Evolutionary conservation across 2,888 invertebrate genomes (phyloP), one percentile per base, ranked within the genome.

Genomic region (Cistogaster globosa): DNA sequence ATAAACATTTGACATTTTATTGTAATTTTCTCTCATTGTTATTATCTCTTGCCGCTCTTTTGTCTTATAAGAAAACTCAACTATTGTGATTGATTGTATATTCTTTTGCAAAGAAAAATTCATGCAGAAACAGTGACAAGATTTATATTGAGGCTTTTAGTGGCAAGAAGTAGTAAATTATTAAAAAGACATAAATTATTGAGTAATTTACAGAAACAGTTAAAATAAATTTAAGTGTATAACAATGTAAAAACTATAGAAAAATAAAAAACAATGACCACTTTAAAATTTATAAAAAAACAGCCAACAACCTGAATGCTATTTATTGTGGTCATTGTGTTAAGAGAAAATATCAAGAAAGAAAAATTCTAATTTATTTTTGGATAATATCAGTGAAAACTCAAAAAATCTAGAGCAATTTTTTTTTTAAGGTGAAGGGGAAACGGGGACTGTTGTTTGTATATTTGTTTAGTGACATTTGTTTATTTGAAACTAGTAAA

Each of bases 361-460:
- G 22, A 36, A 63, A 32, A 81, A 68, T 53, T 68, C 74, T 48
- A 83, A 72, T 86, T 86, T 86, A 86, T 86, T 86, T 86, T 86
- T 86, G 86, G 86, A 86, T 71, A 86, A 76, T 75, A 78, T 67
- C 32, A 63, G 67, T 76, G 67, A 79, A 83, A 80, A 76, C 60
- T 67, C 51, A 75, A 80, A 76, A 76, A 57, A 77, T 76, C 69
- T 82, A 71, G 72, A 57, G 60, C 53, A 72, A 32, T 53, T 68
- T 38, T 51, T 55, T 38, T 62, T 4, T n/a, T 16, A 48, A 38
- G 20, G 68, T 42, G 69, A 62, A 72, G 62, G 48, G 77, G 38
- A 63, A 71, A 67, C 36, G 8, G 22, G 48, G 18, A 9, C 18
- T 57, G 12, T 55, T 60, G 55, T 68, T 76, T 53, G 26, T 62